Evolutionary conservation across 2,888 invertebrate genomes (phyloP).

Genomic region (Leptura quadrifasciata): DNA sequence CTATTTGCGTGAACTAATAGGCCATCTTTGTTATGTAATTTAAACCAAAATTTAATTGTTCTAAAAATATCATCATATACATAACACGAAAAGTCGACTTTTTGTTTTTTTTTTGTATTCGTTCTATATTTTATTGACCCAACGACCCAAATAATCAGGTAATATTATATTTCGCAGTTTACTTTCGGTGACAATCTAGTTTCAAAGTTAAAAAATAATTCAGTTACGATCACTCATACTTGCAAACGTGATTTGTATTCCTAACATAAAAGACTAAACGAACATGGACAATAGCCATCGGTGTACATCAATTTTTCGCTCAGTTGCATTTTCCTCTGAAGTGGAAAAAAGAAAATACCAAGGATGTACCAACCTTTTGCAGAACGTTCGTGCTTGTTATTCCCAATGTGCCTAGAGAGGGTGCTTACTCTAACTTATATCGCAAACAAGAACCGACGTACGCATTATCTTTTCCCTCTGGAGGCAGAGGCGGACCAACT

Average conservation of each 20-base stretch:
- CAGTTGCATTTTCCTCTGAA: constrained; percentile 55
- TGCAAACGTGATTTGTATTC: constrained; percentile 17
- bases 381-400: constrained; percentile 61
- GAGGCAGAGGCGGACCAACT: constrained; percentile 19
- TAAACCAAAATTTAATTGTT: too few relatives aligned
- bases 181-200: not conserved
- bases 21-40: too few relatives aligned
- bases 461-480: constrained; percentile 51
- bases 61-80: too few relatives aligned
- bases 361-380: constrained; percentile 52
- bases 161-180: too few relatives aligned
- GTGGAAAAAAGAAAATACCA: constrained; percentile 48
- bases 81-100: too few relatives aligned
- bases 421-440: constrained; percentile 65
- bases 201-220: too few relatives aligned
- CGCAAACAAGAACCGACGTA: constrained; percentile 62
- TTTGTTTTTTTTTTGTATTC: too few relatives aligned
- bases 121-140: too few relatives aligned
- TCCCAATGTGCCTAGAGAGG: constrained; percentile 65
- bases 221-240: not conserved
- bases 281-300: constrained; percentile 49
- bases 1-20: too few relatives aligned
- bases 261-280: constrained; percentile 25
- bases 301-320: constrained; percentile 59
- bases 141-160: too few relatives aligned